Conservation (phyloP, 2,888 invertebrate genomes). For the Torymus tubicola region DNA sequence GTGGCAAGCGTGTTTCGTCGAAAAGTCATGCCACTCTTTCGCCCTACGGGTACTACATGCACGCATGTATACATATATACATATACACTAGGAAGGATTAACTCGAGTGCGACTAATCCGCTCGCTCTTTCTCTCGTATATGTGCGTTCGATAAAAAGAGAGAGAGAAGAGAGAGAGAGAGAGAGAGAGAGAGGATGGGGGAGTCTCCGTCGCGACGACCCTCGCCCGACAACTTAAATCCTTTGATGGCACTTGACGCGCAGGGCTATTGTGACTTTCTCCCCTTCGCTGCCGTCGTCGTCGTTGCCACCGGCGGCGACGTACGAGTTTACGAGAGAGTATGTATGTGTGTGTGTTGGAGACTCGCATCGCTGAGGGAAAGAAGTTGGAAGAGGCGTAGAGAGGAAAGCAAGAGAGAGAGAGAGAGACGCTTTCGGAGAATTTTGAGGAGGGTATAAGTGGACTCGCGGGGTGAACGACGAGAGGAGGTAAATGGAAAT, state of each 20-base stretch:
- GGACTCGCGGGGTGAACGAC: too few relatives aligned
- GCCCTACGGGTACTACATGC: not conserved
- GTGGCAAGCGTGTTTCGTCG: not conserved
- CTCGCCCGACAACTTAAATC: conserved; percentile 36
- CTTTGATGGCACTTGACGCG: conserved; percentile 51
- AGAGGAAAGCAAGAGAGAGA: too few relatives aligned
- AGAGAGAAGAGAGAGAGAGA: not conserved
- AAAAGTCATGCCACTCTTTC: not conserved
- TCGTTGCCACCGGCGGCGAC: too few relatives aligned
- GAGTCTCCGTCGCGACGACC: not conserved
- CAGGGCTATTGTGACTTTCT: not conserved
- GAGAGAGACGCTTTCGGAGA: too few relatives aligned
- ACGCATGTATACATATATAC: too few relatives aligned
- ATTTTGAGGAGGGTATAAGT: too few relatives aligned
- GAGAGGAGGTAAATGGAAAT: too few relatives aligned
- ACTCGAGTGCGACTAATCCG: conserved; percentile 53
- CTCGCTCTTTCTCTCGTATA: not conserved
- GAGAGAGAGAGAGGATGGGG: not conserved
- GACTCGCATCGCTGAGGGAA: too few relatives aligned
- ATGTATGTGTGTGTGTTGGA: too few relatives aligned
- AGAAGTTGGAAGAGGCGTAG: too few relatives aligned
- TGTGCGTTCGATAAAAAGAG: conserved; percentile 2
- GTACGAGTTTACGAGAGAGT: too few relatives aligned
- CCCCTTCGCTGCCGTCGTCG: not conserved
- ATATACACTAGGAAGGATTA: conserved; percentile 33